Conservation (phyloP, 2,797 vertebrate genomes). For the Halcyon smyrnensis region DNA sequence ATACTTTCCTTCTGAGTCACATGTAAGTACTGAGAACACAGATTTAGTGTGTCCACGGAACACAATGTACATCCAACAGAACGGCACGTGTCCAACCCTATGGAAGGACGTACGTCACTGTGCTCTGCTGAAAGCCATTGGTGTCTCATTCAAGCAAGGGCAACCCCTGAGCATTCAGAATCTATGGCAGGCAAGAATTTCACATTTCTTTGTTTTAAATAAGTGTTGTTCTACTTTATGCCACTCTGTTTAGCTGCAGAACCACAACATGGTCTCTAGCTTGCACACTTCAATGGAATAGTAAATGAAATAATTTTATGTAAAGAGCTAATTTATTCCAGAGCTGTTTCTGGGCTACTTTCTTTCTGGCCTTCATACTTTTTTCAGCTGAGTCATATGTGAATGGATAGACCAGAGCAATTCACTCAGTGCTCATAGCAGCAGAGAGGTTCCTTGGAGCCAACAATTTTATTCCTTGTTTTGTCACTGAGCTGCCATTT, state of each 20-base stretch:
- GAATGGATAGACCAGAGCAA: neutral
- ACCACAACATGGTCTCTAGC: neutral
- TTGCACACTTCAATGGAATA: neutral
- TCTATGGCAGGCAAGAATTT: neutral
- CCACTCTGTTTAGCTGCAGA: neutral
- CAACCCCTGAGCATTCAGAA: neutral
- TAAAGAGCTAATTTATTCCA: conserved; percentile 18
- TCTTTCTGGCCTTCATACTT: neutral
- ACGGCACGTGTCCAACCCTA: neutral
- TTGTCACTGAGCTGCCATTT: neutral
- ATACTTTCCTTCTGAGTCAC: conserved; percentile 62
- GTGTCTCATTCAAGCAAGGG: neutral
- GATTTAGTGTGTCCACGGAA: neutral
- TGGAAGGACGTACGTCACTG: neutral
- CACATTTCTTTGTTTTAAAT: neutral
- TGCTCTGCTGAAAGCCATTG: conserved; percentile 6
- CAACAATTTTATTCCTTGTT: neutral
- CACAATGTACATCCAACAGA: conserved; percentile 56
- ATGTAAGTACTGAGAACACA: neutral
- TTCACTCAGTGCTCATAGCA: neutral
- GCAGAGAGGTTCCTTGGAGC: neutral
- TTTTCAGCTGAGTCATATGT: neutral
- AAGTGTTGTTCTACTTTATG: neutral
- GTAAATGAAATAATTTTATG: neutral
- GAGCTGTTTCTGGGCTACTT: neutral